Conservation (phyloP, 2,888 invertebrate species). For the Diabrotica balteata region DNA sequence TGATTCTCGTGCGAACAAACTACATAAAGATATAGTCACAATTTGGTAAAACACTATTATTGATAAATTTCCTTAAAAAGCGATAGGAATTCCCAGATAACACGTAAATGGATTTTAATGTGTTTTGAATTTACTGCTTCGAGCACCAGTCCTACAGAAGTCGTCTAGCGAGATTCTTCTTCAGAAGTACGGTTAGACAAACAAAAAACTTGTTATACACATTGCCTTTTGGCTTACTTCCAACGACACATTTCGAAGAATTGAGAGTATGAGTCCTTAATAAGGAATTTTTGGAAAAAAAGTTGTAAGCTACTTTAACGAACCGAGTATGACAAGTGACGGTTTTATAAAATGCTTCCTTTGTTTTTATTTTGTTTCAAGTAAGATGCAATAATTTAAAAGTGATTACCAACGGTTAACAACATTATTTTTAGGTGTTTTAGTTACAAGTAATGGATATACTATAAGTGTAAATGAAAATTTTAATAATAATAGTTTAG, state of each 20-base stretch:
- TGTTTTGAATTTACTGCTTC: not conserved
- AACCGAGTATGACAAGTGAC: constrained; percentile 18
- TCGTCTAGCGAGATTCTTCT: not conserved
- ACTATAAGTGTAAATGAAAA: constrained; percentile 3
- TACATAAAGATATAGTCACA: not conserved
- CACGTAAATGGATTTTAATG: not conserved
- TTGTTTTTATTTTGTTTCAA: constrained; percentile 24
- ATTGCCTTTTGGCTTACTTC: not conserved
- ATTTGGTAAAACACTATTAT: not conserved
- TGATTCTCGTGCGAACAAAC: no score
- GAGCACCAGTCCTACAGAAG: not conserved
- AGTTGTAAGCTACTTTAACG: no score
- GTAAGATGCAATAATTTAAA: constrained; percentile 20
- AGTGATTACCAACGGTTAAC: not conserved
- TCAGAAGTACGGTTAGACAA: not conserved
- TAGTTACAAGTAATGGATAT: constrained; percentile 11
- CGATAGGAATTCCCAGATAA: constrained; percentile 5
- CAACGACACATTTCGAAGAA: not conserved
- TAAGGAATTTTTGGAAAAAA: not conserved
- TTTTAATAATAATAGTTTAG: not conserved
- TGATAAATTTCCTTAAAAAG: not conserved
- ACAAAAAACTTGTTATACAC: constrained; percentile 1
- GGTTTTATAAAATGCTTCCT: constrained; percentile 12
- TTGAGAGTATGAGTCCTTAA: constrained; percentile 1
- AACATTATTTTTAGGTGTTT: constrained; percentile 22